These are phyloP conservation scores for Hybognathus amarus DNA, from an alignment of 2,797 vertebrate genomes.

Conservation along the genomic window DNA sequence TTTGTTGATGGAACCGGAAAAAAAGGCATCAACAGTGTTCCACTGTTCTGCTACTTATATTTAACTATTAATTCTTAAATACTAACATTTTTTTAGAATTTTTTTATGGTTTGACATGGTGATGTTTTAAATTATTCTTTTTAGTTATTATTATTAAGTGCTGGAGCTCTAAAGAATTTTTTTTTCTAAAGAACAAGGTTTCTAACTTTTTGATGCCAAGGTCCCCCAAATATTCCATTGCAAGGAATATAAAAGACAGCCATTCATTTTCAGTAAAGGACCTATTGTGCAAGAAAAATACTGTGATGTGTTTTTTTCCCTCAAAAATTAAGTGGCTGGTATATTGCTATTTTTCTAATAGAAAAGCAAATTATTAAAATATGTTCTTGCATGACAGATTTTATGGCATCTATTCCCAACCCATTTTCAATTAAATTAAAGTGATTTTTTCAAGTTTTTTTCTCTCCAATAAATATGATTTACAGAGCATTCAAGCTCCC, in stretches of 20 bases:
- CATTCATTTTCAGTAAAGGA: neutral
- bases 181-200: neutral
- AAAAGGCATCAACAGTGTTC: neutral
- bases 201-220: neutral
- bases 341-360: neutral
- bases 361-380: neutral
- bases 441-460: neutral
- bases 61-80: neutral
- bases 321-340: neutral
- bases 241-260: neutral
- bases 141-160: neutral
- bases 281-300: neutral
- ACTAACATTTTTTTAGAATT: neutral
- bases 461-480: neutral
- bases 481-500: neutral
- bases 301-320: neutral
- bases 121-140: neutral
- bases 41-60: neutral
- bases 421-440: neutral
- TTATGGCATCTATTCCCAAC: neutral
- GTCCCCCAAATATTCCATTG: neutral
- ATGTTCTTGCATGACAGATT: neutral
- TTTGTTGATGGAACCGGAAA: neutral
- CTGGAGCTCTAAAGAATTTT: neutral
- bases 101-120: too few relatives aligned